A percentile compares a stretch with the other conserved stretches of the same genome.
phyloP scores from a whole-genome alignment of 92 coral and sea anemone species.

The Epizoanthus stellaris region DNA sequence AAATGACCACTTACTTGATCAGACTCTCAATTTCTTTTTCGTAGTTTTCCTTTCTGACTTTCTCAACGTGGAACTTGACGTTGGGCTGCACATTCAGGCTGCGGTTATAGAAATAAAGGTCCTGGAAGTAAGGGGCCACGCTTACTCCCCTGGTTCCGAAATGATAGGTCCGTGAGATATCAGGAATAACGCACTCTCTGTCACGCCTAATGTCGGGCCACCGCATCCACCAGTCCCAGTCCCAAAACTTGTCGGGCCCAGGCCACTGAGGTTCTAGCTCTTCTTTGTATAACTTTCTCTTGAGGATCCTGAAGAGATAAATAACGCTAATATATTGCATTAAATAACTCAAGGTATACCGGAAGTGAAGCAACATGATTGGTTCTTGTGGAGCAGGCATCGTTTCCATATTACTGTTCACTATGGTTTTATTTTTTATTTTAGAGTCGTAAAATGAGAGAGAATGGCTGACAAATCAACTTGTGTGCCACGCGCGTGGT shows the following conservation, averaged over 20 bases:
- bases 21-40: constrained; percentile 20
- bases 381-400: too few relatives aligned
- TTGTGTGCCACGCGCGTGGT: too few relatives aligned
- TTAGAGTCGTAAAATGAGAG: too few relatives aligned
- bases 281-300: constrained; percentile 16
- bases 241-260: constrained; percentile 42
- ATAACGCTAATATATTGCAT: neutral
- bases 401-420: too few relatives aligned
- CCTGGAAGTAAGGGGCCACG: constrained; percentile 35
- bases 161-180: constrained; percentile 36
- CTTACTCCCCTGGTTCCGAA: constrained; percentile 31
- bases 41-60: constrained; percentile 16
- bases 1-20: neutral
- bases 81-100: constrained; percentile 13
- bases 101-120: constrained; percentile 29
- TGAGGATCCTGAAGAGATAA: constrained; percentile 7
- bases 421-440: too few relatives aligned
- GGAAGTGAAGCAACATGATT: too few relatives aligned
- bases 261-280: constrained; percentile 40
- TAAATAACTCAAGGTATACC: too few relatives aligned
- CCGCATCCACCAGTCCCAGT: constrained; percentile 50
- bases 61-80: constrained; percentile 10
- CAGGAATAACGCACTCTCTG: constrained; percentile 38
- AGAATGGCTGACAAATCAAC: too few relatives aligned
- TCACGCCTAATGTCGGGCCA: constrained; percentile 33